Percentiles rank a stretch among this genome's conserved stretches.
Conservation (phyloP, 1,140 invertebrate species). For the Cepaea nemoralis region DNA sequence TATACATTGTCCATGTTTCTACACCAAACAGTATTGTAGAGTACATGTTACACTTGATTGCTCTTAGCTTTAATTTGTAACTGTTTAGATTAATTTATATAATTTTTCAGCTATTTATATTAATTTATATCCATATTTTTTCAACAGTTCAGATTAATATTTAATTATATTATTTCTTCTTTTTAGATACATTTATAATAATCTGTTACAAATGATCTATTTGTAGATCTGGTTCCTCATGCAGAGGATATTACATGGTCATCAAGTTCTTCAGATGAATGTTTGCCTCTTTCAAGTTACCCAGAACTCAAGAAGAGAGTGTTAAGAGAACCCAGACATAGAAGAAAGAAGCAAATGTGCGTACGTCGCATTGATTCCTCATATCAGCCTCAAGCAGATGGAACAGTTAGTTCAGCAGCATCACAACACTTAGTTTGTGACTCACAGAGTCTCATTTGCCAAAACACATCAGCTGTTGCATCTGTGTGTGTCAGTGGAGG, state of each 20-base stretch:
- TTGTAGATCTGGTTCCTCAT: not conserved
- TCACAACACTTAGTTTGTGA: not conserved
- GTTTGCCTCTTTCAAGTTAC: not conserved
- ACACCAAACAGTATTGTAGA: too few species aligned
- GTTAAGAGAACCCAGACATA: not conserved
- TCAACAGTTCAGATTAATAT: too few species aligned
- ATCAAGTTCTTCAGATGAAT: conserved; percentile 8
- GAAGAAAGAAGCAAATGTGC: not conserved
- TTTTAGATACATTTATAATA: too few species aligned
- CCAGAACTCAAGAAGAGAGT: not conserved
- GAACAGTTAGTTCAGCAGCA: not conserved
- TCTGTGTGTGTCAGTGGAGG: not conserved
- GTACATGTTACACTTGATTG: too few species aligned
- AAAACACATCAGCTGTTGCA: not conserved
- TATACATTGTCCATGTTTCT: too few species aligned
- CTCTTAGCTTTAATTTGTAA: too few species aligned
- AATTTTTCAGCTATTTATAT: too few species aligned
- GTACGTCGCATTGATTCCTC: too few species aligned
- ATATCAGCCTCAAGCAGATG: not conserved
- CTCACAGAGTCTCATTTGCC: not conserved
- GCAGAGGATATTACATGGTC: conserved; percentile 8
- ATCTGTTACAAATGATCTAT: not conserved
- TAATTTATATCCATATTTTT: too few species aligned
- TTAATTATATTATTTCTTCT: too few species aligned
- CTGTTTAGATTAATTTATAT: too few species aligned